These are phyloP conservation scores for Macrophya alboannulata DNA, from an alignment of 2,888 invertebrate species.

Conservation along the genomic window DNA sequence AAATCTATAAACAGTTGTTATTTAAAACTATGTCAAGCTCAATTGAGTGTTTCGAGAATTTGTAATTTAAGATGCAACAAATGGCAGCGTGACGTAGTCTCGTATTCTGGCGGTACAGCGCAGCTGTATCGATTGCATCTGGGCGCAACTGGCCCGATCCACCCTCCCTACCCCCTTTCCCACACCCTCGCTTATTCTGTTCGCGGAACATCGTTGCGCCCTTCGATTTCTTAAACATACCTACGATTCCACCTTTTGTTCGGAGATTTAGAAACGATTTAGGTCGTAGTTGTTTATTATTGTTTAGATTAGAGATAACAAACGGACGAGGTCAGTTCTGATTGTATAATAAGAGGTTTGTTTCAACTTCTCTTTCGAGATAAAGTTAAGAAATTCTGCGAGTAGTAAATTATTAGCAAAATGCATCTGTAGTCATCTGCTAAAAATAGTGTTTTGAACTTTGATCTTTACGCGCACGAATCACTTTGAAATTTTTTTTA, in stretches of 20 bases:
- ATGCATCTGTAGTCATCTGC: neutral
- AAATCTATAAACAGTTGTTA: neutral
- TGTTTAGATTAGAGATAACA: neutral
- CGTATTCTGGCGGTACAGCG: conserved; percentile 64
- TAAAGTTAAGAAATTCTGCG: neutral
- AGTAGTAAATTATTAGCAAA: neutral
- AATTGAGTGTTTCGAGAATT: neutral
- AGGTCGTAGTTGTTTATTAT: neutral
- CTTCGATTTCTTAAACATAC: neutral
- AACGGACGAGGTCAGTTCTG: neutral
- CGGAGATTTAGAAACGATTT: neutral
- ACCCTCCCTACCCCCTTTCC: neutral
- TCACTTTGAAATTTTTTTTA: neutral
- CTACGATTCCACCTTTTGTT: neutral
- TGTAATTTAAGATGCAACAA: conserved; percentile 49
- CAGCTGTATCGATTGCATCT: conserved; percentile 72
- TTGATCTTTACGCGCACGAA: neutral
- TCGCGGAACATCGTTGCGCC: neutral
- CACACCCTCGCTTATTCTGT: neutral
- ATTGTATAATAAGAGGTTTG: neutral
- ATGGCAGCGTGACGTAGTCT: conserved; percentile 54
- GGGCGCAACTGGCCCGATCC: conserved; percentile 61
- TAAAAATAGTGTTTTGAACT: neutral
- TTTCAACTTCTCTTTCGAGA: neutral
- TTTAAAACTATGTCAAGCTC: neutral